Percentiles rank a stretch among this genome's conserved stretches.
These are phyloP conservation scores for Danio aesculapii DNA, from an alignment of 2,797 vertebrate genomes.

Conservation along the genomic window DNA sequence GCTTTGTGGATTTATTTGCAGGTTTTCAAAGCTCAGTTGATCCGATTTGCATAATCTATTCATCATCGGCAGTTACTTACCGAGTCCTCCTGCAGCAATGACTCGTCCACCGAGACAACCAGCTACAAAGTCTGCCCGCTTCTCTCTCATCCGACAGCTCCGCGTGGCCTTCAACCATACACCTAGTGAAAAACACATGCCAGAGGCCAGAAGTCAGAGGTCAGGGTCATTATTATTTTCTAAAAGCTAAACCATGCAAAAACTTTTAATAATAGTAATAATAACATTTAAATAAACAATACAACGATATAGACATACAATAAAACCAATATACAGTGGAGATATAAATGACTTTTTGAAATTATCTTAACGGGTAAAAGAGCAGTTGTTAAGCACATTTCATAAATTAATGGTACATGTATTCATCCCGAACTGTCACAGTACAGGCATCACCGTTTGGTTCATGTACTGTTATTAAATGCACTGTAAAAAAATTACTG, in stretches of 20 bases:
- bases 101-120: conserved; percentile 90
- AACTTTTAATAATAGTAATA: neutral
- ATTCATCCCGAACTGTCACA: no score
- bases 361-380: no score
- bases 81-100: conserved; percentile 90
- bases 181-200: conserved; percentile 73
- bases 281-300: neutral
- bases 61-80: conserved; percentile 74
- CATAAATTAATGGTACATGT: no score
- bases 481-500: no score
- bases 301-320: neutral
- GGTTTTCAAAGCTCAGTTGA: conserved; percentile 11
- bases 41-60: conserved; percentile 42
- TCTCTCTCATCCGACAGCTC: conserved; percentile 91
- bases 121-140: conserved; percentile 94
- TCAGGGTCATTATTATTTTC: neutral
- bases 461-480: no score
- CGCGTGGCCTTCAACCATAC: conserved; percentile 90
- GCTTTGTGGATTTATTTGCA: conserved; percentile 20
- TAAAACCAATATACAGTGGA: no score
- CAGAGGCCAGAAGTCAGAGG: conserved; percentile 12
- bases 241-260: neutral
- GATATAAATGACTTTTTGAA: no score
- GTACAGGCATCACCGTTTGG: no score
- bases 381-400: no score